Conservation (phyloP, 2,113 vertebrate species). For the Lampris megalopsis region DNA sequence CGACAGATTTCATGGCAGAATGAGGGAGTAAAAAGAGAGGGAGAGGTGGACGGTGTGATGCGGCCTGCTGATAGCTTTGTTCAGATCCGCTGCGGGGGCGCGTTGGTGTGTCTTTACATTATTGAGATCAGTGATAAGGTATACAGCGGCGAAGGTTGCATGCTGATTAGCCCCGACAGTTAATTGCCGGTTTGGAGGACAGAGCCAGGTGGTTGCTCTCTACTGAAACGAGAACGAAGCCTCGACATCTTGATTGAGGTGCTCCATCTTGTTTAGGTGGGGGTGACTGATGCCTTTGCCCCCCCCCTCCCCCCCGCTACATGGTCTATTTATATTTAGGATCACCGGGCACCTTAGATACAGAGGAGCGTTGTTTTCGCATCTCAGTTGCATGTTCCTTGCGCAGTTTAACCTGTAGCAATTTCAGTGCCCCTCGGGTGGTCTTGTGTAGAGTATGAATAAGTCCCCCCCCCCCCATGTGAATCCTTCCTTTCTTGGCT, state of each 20-base stretch:
- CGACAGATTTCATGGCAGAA: slow-evolving; percentile 40
- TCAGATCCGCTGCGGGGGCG: background rate
- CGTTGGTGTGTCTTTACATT: background rate
- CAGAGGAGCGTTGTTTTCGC: background rate
- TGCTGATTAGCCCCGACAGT: slow-evolving; percentile 14
- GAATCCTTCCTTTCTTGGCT: slow-evolving; percentile 17
- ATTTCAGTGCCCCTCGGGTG: background rate
- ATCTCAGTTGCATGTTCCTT: slow-evolving; percentile 12
- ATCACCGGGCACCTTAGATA: background rate
- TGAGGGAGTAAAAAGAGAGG: background rate
- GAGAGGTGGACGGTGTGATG: background rate
- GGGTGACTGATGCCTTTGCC: slow-evolving; percentile 9
- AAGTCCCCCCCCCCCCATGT: slow-evolving; percentile 16
- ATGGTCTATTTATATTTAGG: background rate
- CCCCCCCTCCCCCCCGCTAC: background rate
- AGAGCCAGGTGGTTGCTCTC: slow-evolving; percentile 16
- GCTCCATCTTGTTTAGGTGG: slow-evolving; percentile 31
- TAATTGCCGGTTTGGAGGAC: slow-evolving; percentile 27
- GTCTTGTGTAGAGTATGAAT: slow-evolving; percentile 30
- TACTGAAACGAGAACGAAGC: slow-evolving; percentile 24
- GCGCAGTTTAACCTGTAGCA: slow-evolving; percentile 13
- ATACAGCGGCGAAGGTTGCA: background rate
- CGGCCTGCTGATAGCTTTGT: background rate
- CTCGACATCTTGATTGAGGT: slow-evolving; percentile 13
- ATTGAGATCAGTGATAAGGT: slow-evolving; percentile 12